Evolutionary conservation across 2,797 vertebrate species (phyloP), one percentile per base, ranked within the genome.

Genomic region (Cryptoprocta ferox): DNA sequence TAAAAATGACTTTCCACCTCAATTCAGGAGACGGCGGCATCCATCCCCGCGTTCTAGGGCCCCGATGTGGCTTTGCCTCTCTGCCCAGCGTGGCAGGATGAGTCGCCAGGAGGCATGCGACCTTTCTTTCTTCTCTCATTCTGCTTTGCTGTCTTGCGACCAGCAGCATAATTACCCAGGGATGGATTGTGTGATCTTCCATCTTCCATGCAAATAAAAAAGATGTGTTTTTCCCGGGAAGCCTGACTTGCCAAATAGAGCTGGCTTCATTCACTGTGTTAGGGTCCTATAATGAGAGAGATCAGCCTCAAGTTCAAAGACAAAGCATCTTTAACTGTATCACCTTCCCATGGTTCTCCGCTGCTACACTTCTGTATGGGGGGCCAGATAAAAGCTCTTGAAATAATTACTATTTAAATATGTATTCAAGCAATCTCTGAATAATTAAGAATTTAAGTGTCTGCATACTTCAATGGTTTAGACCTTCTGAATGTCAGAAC

Each of bases 21-120:
- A 10, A 0, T 19, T 37, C 1, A 4, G 50, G 26, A 73, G 21
- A 42, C 6, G 0, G 6, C 6, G 4, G 19, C 2, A 0, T 16
- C 3, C 13, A 6, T 19, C 9, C 2, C 30, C 8, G 4, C 1
- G 1, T 42, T 32, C 37, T 14, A 13, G 11, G 0, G 32, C 35
- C 15, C 28, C 3, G 7, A 15, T 0, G 0, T 18, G 1, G 11
- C 80, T 14, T 42, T 35, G 3, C 1, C 65, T 15, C 16, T 42
- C 59, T 1, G 15, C 5, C 63, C 59, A 32, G 4, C 0, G 0
- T 0, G 6, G 10, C 21, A 66, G 39, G 37, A 61, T 30, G 48
- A 24, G 2, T 92, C 48, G 4, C 4, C 28, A 10, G 66, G 32
- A 88, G 21, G 13, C 28, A 12, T 3, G 0, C 1, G n/a, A 37